These are phyloP conservation scores for Drosophila atroscutellata DNA, from an alignment of 2,888 invertebrate genomes.

Conservation along the genomic window DNA sequence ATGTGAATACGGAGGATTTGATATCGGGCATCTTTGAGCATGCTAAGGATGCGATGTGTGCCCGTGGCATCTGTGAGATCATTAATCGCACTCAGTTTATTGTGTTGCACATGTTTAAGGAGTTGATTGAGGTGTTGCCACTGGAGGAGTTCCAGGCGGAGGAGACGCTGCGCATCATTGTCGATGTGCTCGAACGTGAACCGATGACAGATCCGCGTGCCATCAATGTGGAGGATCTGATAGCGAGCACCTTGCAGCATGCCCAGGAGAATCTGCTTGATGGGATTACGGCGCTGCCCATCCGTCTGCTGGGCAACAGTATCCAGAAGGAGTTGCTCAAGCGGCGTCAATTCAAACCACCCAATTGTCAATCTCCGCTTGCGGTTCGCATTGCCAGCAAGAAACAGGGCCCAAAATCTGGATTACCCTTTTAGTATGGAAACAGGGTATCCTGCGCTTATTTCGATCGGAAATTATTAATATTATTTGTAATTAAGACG, in stretches of 20 bases:
- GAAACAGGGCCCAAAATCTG: slow-evolving; percentile 38
- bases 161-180: slow-evolving; percentile 69
- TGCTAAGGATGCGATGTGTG: slow-evolving; percentile 70
- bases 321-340: slow-evolving; percentile 69
- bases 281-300: slow-evolving; percentile 76
- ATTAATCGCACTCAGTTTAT: slow-evolving; percentile 80
- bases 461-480: background rate
- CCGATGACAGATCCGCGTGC: slow-evolving; percentile 77
- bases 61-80: slow-evolving; percentile 52
- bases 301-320: slow-evolving; percentile 68
- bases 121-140: slow-evolving; percentile 80
- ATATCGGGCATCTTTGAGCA: slow-evolving; percentile 79
- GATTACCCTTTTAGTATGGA: slow-evolving; percentile 48
- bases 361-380: slow-evolving; percentile 60
- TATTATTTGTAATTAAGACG: background rate
- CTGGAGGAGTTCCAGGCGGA: slow-evolving; percentile 80
- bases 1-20: slow-evolving; percentile 79
- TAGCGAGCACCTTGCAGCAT: slow-evolving; percentile 67
- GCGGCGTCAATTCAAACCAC: slow-evolving; percentile 61
- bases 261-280: slow-evolving; percentile 82
- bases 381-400: slow-evolving; percentile 63
- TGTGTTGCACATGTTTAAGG: slow-evolving; percentile 74
- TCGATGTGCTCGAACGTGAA: slow-evolving; percentile 73
- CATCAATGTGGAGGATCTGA: slow-evolving; percentile 76
- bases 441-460: background rate